Evolutionary conservation across 2,113 vertebrate genomes (phyloP).

Genomic region (Megaceryle torquata): DNA sequence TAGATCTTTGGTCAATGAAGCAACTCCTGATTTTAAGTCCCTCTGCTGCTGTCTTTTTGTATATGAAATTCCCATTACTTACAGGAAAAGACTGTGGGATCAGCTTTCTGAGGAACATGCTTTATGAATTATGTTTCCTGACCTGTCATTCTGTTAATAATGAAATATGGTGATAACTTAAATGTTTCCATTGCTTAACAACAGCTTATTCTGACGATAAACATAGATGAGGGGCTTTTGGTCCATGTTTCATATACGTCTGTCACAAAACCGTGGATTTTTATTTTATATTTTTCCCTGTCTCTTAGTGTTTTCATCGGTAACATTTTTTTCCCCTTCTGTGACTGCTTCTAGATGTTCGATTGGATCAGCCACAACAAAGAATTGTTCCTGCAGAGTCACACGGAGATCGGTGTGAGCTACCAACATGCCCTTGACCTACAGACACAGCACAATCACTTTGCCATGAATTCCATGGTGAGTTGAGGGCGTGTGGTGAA

Average conservation of each 20-base stretch:
- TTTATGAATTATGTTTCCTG: not conserved
- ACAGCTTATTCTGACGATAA: not conserved
- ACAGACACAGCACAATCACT: conserved; percentile 98
- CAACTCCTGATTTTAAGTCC: not conserved
- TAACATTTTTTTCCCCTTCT: not conserved
- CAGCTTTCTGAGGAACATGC: not conserved
- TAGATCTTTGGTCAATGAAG: not conserved
- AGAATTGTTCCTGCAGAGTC: conserved; percentile 94
- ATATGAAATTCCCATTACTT: not conserved
- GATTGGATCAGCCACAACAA: conserved; percentile 99
- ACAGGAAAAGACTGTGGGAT: not conserved
- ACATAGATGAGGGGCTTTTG: not conserved
- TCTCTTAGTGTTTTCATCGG: not conserved
- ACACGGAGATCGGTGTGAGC: conserved; percentile 94
- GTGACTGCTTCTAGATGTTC: conserved; percentile 85
- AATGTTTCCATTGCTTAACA: not conserved
- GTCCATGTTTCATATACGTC: not conserved
- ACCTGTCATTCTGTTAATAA: not conserved
- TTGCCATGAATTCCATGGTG: conserved; percentile 99
- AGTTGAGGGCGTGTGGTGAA: not conserved
- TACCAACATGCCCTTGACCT: conserved; percentile 96
- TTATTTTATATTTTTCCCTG: not conserved
- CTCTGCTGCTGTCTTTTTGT: not conserved
- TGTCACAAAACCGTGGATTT: not conserved
- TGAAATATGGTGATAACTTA: not conserved